Evolutionary conservation across 2,888 invertebrate genomes (phyloP).

Genomic region (Bursaphelenchus okinawaensis): DNA sequence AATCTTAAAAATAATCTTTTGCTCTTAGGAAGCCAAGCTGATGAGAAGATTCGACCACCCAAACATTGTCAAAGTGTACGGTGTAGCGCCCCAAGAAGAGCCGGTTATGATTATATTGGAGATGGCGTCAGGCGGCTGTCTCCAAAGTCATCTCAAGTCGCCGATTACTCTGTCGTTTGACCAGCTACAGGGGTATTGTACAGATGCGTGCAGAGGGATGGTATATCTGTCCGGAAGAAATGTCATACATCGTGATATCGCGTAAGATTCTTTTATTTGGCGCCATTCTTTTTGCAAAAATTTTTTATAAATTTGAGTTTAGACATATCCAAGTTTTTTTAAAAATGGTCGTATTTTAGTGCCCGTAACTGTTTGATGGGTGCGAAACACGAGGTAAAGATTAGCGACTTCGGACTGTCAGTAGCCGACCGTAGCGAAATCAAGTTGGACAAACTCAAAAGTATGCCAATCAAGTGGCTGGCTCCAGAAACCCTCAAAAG

Average conservation of each 20-base stretch:
- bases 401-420: conserved; percentile 23
- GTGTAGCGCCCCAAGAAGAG: conserved; percentile 26
- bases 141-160: conserved; percentile 7
- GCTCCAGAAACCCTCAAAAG: conserved; percentile 14
- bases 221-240: conserved; percentile 20
- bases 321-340: no score
- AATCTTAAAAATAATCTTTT: no score
- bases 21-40: conserved; percentile 21
- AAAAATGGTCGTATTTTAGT: conserved; percentile 17
- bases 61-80: conserved; percentile 20
- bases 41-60: conserved; percentile 24
- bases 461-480: conserved; percentile 12
- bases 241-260: neutral
- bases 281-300: no score
- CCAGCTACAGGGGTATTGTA: conserved; percentile 10
- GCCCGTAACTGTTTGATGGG: conserved; percentile 20
- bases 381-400: conserved; percentile 20
- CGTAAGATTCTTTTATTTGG: neutral
- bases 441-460: conserved; percentile 17
- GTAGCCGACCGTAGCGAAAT: conserved; percentile 15
- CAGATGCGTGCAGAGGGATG: conserved; percentile 22
- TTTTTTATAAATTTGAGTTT: no score
- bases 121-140: conserved; percentile 21
- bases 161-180: neutral
- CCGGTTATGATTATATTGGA: conserved; percentile 27